Evolutionary conservation across 1,140 invertebrate genomes (phyloP).

Genomic region (Vollenhovia emeryi): DNA sequence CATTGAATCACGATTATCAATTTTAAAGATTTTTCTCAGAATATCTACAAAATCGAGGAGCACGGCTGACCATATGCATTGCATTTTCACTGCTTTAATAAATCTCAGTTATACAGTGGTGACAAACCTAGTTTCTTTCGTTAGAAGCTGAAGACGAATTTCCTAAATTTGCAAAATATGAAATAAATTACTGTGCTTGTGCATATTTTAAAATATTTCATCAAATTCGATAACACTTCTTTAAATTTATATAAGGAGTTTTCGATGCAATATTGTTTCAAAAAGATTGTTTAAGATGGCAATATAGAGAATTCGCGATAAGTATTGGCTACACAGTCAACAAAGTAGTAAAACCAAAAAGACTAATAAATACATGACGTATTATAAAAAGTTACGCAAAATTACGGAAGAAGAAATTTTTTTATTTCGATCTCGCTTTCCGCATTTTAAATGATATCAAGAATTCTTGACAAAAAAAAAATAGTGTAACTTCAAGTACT

Average conservation of each 20-base stretch:
- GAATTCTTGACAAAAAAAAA: not conserved
- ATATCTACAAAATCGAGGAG: not conserved
- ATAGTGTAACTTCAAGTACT: not conserved
- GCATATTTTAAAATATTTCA: not conserved
- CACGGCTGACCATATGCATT: not conserved
- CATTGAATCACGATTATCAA: not conserved
- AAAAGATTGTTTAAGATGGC: not conserved
- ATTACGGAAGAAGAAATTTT: not conserved
- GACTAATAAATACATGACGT: not conserved
- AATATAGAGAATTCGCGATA: not conserved
- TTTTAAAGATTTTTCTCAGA: not conserved
- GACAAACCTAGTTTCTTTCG: too few relatives aligned
- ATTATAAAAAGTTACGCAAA: not conserved
- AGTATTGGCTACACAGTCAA: not conserved
- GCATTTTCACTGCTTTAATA: conserved; percentile 7
- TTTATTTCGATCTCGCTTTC: not conserved
- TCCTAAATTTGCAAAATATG: not conserved
- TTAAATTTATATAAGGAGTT: not conserved
- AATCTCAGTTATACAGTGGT: not conserved
- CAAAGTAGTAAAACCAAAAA: not conserved
- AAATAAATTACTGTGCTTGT: not conserved
- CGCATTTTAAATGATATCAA: not conserved
- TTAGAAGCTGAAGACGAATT: too few relatives aligned
- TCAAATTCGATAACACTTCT: not conserved
- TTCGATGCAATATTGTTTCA: not conserved